Base-by-base conservation (phyloP, 2,797 vertebrate species). In the Aotus griseimembra region DNA sequence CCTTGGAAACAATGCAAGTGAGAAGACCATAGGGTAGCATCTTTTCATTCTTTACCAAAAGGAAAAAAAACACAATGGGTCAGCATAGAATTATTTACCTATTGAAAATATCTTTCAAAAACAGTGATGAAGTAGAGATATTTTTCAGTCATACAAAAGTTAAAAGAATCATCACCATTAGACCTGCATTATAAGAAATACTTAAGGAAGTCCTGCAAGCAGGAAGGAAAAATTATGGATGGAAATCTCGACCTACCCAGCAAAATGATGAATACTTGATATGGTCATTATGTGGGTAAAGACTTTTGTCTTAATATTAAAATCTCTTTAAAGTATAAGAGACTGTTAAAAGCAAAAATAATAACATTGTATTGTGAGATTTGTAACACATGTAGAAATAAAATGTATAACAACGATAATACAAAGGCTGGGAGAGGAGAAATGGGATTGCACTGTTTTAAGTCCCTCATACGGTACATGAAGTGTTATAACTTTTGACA, bases 251-350 rank as follows among this genome's bases (percentile, higher is more conserved):
- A 75, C 86, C 94, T 39, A 77, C 19, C 67, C 28, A 15, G 30
- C 8, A 57, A 44, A 82, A 58, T 52, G 11, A n/a, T 24, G 50
- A 58, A 11, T 58, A 44, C 24, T 22, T 44, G 15, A 72, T 83
- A 20, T 72, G 44, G 6, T 88, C 41, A 58, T 73, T 81, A 19
- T 41, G n/a, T 72, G 14, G 28, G 33, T 73, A 72, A 72, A 96
- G 30, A 72, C 24, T 88, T 41, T 87, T 84, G 41, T 88, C 52
- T 82, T 96, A 92, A 79, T 83, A 84, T 79, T 88, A 61, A 88
- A 72, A 73, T 61, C 4, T 84, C 9, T 77, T 77, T 15, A 39
- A 79, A 89, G 92, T 70, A 70, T 67, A 26, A 50, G 22, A 24
- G 46, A 67, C 28, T 79, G 2, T 79, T 79, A 58, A 73, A 52